phyloP scores from a whole-genome alignment of 2,888 invertebrate genomes.

The Volucella inflata region DNA sequence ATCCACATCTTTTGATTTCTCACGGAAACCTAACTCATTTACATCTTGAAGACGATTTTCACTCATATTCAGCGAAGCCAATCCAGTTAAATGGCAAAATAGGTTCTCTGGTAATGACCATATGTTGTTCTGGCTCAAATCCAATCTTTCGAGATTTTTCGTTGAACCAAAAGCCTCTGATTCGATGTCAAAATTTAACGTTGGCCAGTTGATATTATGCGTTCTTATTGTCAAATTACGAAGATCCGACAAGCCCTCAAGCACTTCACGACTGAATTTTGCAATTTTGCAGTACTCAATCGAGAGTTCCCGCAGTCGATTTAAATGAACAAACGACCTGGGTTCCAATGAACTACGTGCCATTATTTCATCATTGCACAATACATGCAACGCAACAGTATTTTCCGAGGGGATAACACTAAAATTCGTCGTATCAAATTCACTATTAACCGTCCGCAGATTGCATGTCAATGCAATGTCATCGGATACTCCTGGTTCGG shows the following conservation, averaged over 20 bases:
- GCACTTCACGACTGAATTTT: slow-evolving; percentile 91
- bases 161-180: slow-evolving; percentile 90
- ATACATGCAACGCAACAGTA: slow-evolving; percentile 90
- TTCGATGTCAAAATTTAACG: slow-evolving; percentile 92
- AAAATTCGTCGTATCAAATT: slow-evolving; percentile 94
- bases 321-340: slow-evolving; percentile 91
- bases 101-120: slow-evolving; percentile 94
- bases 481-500: slow-evolving; percentile 83
- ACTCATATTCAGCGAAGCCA: slow-evolving; percentile 92
- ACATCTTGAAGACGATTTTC: slow-evolving; percentile 95
- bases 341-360: slow-evolving; percentile 91
- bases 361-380: slow-evolving; percentile 92
- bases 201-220: slow-evolving; percentile 93
- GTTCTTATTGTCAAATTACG: slow-evolving; percentile 93
- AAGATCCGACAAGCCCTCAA: slow-evolving; percentile 91
- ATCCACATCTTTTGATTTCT: slow-evolving; percentile 83
- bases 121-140: slow-evolving; percentile 94
- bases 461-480: slow-evolving; percentile 92
- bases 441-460: slow-evolving; percentile 93
- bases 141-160: slow-evolving; percentile 91
- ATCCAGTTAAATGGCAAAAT: slow-evolving; percentile 92
- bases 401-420: slow-evolving; percentile 93
- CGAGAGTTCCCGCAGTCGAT: slow-evolving; percentile 90
- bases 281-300: slow-evolving; percentile 94
- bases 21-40: slow-evolving; percentile 92